phyloP scores from a whole-genome alignment of 2,113 vertebrate species.

The Coptodon bakossiorum region DNA sequence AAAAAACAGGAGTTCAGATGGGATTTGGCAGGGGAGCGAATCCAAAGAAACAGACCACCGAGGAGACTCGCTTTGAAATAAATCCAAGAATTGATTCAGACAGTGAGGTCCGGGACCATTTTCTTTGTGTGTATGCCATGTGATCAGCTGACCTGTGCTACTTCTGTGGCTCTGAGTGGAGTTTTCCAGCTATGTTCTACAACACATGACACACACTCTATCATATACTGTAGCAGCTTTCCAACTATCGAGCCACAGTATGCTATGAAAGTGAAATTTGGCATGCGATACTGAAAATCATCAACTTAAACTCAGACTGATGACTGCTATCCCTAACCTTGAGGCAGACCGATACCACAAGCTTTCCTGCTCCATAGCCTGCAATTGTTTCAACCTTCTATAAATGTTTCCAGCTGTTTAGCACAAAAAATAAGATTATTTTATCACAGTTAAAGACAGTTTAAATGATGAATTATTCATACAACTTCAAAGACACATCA shows the following conservation, averaged over 20 bases:
- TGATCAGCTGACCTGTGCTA: not conserved
- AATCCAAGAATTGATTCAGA: not conserved
- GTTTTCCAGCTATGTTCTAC: not conserved
- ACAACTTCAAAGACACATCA: not conserved
- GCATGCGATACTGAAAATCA: not conserved
- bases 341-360: not conserved
- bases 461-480: not conserved
- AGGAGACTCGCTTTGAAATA: not conserved
- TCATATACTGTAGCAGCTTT: not conserved
- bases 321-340: not conserved
- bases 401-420: not conserved
- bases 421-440: not conserved
- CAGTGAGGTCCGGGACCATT: not conserved
- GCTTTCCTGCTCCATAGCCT: rapidly evolving
- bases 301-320: not conserved
- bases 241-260: not conserved
- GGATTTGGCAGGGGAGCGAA: not conserved
- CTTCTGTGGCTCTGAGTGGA: not conserved
- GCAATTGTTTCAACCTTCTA: not conserved
- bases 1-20: not conserved
- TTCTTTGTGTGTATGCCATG: not conserved
- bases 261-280: not conserved
- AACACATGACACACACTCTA: not conserved
- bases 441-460: rapidly evolving
- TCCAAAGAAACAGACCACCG: not conserved